Evolutionary conservation across 2,113 vertebrate species (phyloP).

Genomic region (Picathartes gymnocephalus): DNA sequence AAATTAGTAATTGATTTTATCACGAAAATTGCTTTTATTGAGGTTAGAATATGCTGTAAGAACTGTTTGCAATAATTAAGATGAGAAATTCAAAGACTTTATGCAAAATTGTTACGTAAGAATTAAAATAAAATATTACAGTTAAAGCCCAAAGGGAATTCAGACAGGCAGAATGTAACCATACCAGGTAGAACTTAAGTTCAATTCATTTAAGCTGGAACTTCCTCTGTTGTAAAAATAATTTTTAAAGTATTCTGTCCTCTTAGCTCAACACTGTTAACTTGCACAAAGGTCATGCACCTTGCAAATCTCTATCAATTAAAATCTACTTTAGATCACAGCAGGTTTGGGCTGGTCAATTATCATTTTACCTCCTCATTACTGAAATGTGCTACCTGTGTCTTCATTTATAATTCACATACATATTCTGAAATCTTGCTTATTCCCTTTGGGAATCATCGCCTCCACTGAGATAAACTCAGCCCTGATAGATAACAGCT

Average conservation of each 20-base stretch:
- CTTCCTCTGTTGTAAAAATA: background rate
- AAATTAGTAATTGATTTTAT: background rate
- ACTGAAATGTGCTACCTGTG: background rate
- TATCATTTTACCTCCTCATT: slow-evolving; percentile 32
- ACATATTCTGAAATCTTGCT: background rate
- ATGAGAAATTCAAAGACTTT: background rate
- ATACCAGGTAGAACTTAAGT: background rate
- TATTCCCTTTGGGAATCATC: background rate
- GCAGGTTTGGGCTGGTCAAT: background rate
- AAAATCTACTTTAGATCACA: slow-evolving; percentile 17
- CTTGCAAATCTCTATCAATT: slow-evolving; percentile 22
- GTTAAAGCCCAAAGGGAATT: background rate
- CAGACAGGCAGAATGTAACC: background rate
- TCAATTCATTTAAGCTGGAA: background rate
- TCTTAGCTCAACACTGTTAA: background rate
- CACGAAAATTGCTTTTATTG: background rate
- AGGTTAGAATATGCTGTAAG: background rate
- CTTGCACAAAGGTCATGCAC: background rate
- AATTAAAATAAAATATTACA: background rate
- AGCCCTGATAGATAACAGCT: background rate
- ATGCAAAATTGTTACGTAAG: background rate
- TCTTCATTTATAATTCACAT: slow-evolving; percentile 23
- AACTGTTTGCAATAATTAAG: background rate
- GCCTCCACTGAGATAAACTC: background rate
- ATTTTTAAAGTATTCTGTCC: background rate